Base-by-base conservation (phyloP, 2,113 vertebrate genomes). In the Nerophis ophidion region DNA sequence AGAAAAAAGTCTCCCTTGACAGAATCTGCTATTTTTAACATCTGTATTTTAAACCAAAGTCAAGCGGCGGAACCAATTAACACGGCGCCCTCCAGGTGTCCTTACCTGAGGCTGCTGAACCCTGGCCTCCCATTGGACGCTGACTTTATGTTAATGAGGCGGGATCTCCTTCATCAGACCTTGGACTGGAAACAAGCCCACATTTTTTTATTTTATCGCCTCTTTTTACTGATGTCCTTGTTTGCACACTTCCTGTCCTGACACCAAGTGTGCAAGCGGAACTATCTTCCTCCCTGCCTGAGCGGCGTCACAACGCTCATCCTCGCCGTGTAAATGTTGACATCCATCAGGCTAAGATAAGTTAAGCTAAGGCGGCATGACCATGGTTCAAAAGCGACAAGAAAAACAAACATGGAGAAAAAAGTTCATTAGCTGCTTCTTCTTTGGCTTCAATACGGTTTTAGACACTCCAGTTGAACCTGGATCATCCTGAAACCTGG, bases 61-160 rank as follows among this genome's bases (percentile, higher is more conserved):
- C 26, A 26, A 26, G 26, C 26, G 2, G 93, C 87, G 91, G 87
- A 93, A 91, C 85, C 81, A 92, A 91, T 93, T 93, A 94, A 92
- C 83, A 91, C 79, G 86, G 86, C 92, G 92, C 86, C 85, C 91
- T 89, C 83, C 87, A 83, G 80, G 64, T 83, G 91, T 93, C 92
- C 91, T 96, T 97, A 93, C 92, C 91, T 84, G 87, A 93, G 92
- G 91, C 91, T 92, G 93, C 26, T 26, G 89, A 93, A 81, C 40
- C 65, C 84, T 87, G 87, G 86, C 86, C 89, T 90, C 88, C 89
- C 81, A 85, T 90, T 55, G 69, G 89, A 92, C 92, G 83, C 88
- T 73, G 73, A 81, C 88, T 90, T 92, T 93, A 92, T 92, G 91
- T 86, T 95, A 95, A 98, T 95, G 93, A 87, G 90, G 89, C 88